Evolutionary conservation across 53 echinoderm and acorn worm genomes (phyloP).

Genomic region (Holothuria scabra): DNA sequence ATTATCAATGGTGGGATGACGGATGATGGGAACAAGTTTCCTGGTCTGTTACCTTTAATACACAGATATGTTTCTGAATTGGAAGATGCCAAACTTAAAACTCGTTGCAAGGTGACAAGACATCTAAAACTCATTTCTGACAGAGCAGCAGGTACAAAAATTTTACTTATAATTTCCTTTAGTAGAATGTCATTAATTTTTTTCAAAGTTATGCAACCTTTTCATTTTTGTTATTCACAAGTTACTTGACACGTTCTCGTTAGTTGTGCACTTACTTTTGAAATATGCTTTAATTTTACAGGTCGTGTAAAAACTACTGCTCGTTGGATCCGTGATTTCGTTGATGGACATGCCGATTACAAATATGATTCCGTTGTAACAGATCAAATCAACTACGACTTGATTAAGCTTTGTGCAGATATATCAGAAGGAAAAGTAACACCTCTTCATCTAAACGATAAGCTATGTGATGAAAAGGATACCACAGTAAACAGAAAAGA

Average conservation of each 20-base stretch:
- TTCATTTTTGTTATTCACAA: no score
- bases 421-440: slow-evolving; percentile 67
- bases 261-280: no score
- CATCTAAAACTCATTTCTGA: slow-evolving; percentile 19
- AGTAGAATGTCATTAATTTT: no score
- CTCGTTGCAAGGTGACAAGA: no score
- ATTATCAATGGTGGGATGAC: slow-evolving; percentile 23
- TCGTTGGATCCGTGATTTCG: slow-evolving; percentile 79
- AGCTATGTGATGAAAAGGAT: no score
- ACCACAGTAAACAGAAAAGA: no score
- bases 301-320: slow-evolving; percentile 78
- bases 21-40: not conserved
- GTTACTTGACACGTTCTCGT: no score
- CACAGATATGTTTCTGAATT: not conserved
- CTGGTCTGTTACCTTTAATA: slow-evolving; percentile 13
- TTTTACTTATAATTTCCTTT: no score
- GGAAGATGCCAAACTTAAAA: not conserved
- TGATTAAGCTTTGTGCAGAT: slow-evolving; percentile 64
- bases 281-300: no score
- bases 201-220: no score
- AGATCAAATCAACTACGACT: slow-evolving; percentile 78
- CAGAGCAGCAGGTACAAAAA: slow-evolving; percentile 58
- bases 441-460: no score
- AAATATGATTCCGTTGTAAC: slow-evolving; percentile 86
- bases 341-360: slow-evolving; percentile 76